Evolutionary conservation across 2,113 vertebrate genomes (phyloP).

Genomic region (Paramormyrops kingsleyae): DNA sequence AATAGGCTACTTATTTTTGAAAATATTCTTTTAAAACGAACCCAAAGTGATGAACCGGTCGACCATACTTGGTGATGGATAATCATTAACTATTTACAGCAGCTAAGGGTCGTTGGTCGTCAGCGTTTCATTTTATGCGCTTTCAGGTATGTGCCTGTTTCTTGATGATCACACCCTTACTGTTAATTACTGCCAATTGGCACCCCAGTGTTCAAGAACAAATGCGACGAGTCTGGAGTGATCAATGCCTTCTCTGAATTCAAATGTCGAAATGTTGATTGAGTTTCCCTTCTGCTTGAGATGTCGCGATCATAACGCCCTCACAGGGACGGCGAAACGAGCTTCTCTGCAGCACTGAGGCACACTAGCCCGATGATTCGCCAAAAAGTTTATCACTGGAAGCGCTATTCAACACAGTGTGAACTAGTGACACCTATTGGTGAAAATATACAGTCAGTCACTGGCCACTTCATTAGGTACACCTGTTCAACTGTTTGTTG

Average conservation of each 20-base stretch:
- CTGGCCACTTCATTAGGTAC: not conserved
- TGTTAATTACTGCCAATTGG: not conserved
- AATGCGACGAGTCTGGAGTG: not conserved
- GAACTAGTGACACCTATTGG: not conserved
- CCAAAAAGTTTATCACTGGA: not conserved
- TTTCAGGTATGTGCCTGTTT: not conserved
- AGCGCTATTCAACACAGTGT: not conserved
- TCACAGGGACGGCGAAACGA: not conserved
- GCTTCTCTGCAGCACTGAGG: not conserved
- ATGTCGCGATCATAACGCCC: not conserved
- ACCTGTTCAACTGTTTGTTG: not conserved
- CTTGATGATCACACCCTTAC: not conserved
- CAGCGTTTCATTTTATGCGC: not conserved
- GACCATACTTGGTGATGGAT: not conserved
- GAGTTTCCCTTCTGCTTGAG: not conserved
- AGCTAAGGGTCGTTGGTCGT: not conserved
- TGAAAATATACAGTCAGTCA: not conserved
- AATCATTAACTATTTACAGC: not conserved
- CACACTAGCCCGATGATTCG: not conserved
- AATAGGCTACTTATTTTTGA: not conserved
- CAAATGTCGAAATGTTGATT: slow-evolving; percentile 1
- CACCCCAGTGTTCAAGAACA: not conserved
- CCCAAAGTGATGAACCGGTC: not conserved
- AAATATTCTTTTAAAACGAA: not conserved
- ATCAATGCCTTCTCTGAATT: not conserved